Evolutionary conservation across 2,888 invertebrate genomes (phyloP).

Genomic region (Myopa testacea): DNA sequence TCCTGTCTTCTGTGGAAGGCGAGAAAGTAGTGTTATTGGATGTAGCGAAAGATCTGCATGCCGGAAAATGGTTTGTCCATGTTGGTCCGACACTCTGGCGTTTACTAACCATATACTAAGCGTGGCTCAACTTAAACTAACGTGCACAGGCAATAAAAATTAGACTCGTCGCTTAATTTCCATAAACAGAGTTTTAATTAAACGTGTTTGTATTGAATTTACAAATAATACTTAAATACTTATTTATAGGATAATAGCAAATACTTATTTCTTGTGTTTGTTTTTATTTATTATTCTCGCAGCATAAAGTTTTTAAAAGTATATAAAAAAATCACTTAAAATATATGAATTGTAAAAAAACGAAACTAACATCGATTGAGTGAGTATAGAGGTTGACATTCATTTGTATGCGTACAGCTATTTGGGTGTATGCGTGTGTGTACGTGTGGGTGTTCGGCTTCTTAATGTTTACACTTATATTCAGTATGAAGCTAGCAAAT

Average conservation of each 20-base stretch:
- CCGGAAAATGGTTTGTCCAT: too few relatives aligned
- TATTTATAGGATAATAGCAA: conserved; percentile 11
- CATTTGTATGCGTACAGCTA: conserved; percentile 19
- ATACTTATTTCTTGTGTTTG: conserved; percentile 6
- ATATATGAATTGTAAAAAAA: conserved; percentile 28
- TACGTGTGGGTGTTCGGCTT: conserved; percentile 7
- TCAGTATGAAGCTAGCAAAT: background rate
- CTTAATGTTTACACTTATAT: conserved; percentile 27
- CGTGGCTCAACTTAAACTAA: too few relatives aligned
- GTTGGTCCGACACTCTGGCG: too few relatives aligned
- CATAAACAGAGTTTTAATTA: conserved; percentile 39
- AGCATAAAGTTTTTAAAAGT: conserved; percentile 21
- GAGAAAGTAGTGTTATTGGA: too few relatives aligned
- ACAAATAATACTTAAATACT: conserved; percentile 36
- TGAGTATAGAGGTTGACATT: conserved; percentile 18
- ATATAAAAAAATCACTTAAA: conserved; percentile 37
- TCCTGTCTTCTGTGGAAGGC: too few relatives aligned
- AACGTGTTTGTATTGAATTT: conserved; percentile 30
- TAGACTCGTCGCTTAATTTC: background rate
- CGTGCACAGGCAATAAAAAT: too few relatives aligned
- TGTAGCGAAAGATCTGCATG: too few relatives aligned
- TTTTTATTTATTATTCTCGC: conserved; percentile 17
- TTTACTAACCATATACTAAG: too few relatives aligned
- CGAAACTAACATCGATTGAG: conserved; percentile 31
- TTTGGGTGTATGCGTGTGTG: conserved; percentile 8